Base-by-base conservation (phyloP, 2,113 vertebrate species). In the Zosterops japonicus region DNA sequence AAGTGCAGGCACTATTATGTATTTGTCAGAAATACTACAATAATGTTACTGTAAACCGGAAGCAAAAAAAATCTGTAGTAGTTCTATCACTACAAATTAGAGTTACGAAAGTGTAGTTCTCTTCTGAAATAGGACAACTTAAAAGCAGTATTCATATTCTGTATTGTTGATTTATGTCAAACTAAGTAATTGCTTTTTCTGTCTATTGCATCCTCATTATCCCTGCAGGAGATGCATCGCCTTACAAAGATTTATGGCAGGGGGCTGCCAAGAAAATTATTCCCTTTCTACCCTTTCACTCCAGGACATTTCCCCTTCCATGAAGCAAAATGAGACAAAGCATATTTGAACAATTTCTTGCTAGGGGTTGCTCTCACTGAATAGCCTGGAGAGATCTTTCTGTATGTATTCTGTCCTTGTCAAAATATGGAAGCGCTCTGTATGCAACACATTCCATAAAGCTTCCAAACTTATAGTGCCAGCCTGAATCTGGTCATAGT, bases 371-470 rank as follows among this genome's bases (percentile, higher is more conserved):
- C n/a, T 83, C 5, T 83, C 27, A 42, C 19, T n/a, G 10, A 67
- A 17, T 55, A 6, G 21, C 9, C 23, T 50, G 15, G 78, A 82
- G 20, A 81, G 2, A 46, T 16, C 27, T 84, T 77, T 56, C 16
- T 8, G 13, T 69, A 65, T 64, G 3, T 36, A 42, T 76, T 82
- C 35, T 44, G 8, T 18, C 8, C 8, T 70, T 83, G 13, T 24
- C 9, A 87, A 52, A 56, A 20, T 47, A 10, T 56, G 5, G 17
- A 85, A 60, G 2, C 19, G 11, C 60, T 36, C 17, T 31, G 4
- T 39, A 23, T 0, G 0, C 12, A 46, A 25, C 0, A 0, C 2
- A 20, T 72, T 76, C 47, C 3, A 2, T 14, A 87, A 8, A 76
- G 21, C 52, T 80, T 77, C 50, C 76, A 52, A 88, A 70, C 6